These are phyloP conservation scores for Brachionus paranguensis DNA, from an alignment of 1,140 invertebrate species.

Conservation along the genomic window DNA sequence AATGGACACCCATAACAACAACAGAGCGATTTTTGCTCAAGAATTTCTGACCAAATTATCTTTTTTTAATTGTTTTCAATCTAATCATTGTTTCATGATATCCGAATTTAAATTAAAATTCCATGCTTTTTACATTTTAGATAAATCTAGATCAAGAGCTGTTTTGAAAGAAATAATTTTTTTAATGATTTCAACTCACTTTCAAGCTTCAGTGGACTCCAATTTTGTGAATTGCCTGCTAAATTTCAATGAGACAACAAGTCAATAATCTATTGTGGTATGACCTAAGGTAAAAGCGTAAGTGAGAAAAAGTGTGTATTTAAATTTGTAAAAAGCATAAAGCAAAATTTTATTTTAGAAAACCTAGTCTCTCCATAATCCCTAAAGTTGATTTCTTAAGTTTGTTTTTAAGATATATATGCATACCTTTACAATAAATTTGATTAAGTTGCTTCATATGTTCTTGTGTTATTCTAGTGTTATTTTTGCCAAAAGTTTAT, in stretches of 20 bases:
- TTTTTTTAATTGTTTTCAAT: neutral
- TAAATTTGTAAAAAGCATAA: neutral
- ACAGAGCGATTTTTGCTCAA: neutral
- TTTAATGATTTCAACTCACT: neutral
- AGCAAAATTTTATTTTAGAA: neutral
- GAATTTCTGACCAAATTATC: neutral
- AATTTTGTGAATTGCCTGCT: constrained; percentile 4
- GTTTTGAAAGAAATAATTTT: neutral
- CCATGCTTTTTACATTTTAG: neutral
- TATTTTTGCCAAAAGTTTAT: constrained; percentile 19
- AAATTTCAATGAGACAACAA: constrained; percentile 8
- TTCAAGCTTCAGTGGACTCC: constrained; percentile 15
- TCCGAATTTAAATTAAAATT: neutral
- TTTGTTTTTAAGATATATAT: constrained; percentile 7
- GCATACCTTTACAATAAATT: constrained; percentile 20
- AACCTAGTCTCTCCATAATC: neutral
- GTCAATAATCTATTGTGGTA: constrained; percentile 23
- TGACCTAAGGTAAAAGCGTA: constrained; percentile 1
- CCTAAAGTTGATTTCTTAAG: constrained; percentile 1
- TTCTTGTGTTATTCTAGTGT: neutral
- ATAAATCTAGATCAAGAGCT: neutral
- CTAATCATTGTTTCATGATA: neutral
- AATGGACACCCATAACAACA: neutral
- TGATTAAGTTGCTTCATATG: neutral
- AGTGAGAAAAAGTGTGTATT: constrained; percentile 6